Evolutionary conservation across 2,113 vertebrate genomes (phyloP).

Genomic region (Phaetusa simplex): DNA sequence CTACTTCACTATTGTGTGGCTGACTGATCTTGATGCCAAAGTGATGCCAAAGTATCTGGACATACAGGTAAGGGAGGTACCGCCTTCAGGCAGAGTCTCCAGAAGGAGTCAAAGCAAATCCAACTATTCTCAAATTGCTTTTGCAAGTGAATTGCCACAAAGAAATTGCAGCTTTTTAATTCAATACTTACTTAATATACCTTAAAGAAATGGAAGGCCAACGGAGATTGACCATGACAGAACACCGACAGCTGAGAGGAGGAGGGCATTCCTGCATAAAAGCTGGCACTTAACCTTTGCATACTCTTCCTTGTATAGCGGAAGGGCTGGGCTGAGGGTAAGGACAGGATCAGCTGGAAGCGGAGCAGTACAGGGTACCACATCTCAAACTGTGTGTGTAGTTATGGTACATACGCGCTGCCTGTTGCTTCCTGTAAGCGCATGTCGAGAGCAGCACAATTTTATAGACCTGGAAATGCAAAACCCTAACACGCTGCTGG

Average conservation of each 20-base stretch:
- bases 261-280: neutral
- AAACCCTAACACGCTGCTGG: fast-evolving
- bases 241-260: neutral
- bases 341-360: neutral
- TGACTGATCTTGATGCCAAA: neutral
- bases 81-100: neutral
- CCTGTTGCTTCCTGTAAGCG: neutral
- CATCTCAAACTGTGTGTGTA: neutral
- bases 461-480: neutral
- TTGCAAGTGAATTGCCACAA: neutral
- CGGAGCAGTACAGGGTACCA: neutral
- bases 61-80: neutral
- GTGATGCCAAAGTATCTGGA: neutral
- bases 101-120: neutral
- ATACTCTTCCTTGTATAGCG: neutral
- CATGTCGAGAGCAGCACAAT: neutral
- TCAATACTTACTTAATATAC: neutral
- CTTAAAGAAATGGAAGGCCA: neutral
- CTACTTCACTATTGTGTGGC: neutral
- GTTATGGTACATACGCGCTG: fast-evolving
- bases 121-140: neutral
- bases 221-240: neutral
- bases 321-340: neutral
- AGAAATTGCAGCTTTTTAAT: neutral
- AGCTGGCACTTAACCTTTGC: neutral